These are phyloP conservation scores for Falco berigora DNA, from an alignment of 2,797 vertebrate genomes.

Conservation along the genomic window DNA sequence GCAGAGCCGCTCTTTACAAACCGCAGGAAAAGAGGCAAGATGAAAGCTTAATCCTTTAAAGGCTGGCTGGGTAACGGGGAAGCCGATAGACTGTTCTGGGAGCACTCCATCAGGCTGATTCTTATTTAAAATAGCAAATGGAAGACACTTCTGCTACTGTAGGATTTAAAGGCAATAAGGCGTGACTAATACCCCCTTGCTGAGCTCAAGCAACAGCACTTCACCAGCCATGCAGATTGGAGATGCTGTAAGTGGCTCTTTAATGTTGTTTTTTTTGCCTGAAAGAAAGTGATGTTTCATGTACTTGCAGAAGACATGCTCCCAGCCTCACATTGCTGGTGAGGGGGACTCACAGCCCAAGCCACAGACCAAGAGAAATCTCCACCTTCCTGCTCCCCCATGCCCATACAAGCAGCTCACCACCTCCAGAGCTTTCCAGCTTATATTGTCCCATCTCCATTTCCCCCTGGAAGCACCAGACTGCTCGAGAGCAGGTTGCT, in stretches of 20 bases:
- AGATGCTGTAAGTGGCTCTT: neutral
- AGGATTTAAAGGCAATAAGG: slow-evolving; percentile 17
- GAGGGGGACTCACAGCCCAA: neutral
- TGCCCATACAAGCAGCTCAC: neutral
- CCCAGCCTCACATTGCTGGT: accelerated
- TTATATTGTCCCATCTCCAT: neutral
- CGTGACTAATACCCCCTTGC: neutral
- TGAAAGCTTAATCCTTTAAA: neutral
- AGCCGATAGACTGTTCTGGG: neutral
- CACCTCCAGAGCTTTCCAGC: neutral
- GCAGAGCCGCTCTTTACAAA: neutral
- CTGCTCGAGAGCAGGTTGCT: neutral
- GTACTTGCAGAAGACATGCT: neutral
- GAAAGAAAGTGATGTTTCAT: neutral
- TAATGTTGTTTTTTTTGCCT: too few species aligned
- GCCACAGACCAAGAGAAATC: neutral
- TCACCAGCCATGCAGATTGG: neutral
- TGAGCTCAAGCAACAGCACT: neutral
- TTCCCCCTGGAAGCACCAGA: neutral
- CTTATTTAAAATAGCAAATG: slow-evolving; percentile 10
- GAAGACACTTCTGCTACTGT: neutral
- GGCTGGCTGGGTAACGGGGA: neutral
- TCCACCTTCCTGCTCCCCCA: neutral
- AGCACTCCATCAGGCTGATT: neutral
- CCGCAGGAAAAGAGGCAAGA: neutral